phyloP scores from a whole-genome alignment of 2,113 vertebrate genomes.

The Sinosuthora webbiana region DNA sequence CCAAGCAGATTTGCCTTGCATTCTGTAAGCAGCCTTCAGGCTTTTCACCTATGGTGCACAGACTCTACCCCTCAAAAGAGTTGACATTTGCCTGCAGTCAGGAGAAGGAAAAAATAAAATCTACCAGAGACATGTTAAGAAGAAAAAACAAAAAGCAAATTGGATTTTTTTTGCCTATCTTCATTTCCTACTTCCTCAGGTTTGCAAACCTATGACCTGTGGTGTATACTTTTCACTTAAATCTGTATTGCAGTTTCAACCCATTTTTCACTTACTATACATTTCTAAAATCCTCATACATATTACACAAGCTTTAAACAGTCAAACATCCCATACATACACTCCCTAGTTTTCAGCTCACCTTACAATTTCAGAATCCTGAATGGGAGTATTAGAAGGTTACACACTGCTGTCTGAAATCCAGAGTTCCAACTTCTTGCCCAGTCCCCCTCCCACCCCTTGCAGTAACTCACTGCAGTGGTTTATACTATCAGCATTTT shows the following conservation, averaged over 20 bases:
- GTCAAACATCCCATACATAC: neutral
- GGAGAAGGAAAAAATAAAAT: neutral
- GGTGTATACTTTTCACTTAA: neutral
- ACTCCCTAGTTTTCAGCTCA: neutral
- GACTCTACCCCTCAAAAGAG: neutral
- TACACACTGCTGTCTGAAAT: neutral
- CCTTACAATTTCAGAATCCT: neutral
- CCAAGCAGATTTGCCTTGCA: neutral
- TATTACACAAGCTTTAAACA: conserved; percentile 2
- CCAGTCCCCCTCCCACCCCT: neutral
- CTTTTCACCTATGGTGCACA: neutral
- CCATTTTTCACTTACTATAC: conserved; percentile 68
- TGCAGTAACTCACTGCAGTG: neutral
- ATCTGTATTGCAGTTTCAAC: conserved; percentile 12
- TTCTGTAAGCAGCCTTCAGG: conserved; percentile 19
- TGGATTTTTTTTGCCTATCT: neutral
- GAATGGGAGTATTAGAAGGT: neutral
- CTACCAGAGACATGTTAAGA: neutral
- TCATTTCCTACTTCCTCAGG: conserved; percentile 8
- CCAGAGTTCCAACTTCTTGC: neutral
- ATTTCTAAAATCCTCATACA: conserved; percentile 38
- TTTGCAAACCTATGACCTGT: neutral
- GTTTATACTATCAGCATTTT: neutral
- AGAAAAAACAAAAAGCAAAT: neutral
- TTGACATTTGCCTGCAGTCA: neutral